Evolutionary conservation across 2,113 vertebrate species (phyloP), one percentile per base, ranked within the genome.

Genomic region (Embiotoca jacksoni): DNA sequence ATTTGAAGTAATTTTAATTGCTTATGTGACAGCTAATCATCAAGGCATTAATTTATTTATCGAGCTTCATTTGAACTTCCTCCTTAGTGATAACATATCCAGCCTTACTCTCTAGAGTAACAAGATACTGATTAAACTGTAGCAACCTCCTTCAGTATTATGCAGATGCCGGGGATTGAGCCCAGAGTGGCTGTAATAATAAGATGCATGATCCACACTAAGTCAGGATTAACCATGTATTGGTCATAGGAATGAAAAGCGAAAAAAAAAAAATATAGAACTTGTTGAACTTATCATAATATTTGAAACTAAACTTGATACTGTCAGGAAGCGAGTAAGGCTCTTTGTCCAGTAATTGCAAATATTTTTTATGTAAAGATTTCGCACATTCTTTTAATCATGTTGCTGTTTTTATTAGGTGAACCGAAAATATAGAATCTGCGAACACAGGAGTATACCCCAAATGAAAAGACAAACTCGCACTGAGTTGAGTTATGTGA

Each of bases 1-100:
- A 92, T 91, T 92, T 92, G 87, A 88, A 93, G 84, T 91, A 88
- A 93, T 94, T 94, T 93, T 94, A 93, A 94, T 94, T 94, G 93
- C 93, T 92, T 93, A 94, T 94, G 92, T 93, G 92, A 92, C 90
- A 92, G 92, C 92, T 94, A 94, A 94, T 94, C 92, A 93, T 92
- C 91, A 93, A 91, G 91, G 89, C 93, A 93, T 93, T 93, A 88
- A 93, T 93, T 93, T 92, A 93, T 94, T 94, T 94, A 94, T 94
- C 89, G 88, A 81, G 90, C 87, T 90, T 89, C 92, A 92, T 94
- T 93, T 94, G 92, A 94, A 93, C 92, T 94, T 94, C 92, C 92
- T 94, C 92, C 92, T 92, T 88, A 82, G 89, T 91, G 92, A 94
- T 94, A 94, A 93, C 93, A 91, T 92, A 93, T 94, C 93, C 92